These are phyloP conservation scores for Prionailurus viverrinus DNA, from an alignment of 2,113 vertebrate species.

Conservation along the genomic window DNA sequence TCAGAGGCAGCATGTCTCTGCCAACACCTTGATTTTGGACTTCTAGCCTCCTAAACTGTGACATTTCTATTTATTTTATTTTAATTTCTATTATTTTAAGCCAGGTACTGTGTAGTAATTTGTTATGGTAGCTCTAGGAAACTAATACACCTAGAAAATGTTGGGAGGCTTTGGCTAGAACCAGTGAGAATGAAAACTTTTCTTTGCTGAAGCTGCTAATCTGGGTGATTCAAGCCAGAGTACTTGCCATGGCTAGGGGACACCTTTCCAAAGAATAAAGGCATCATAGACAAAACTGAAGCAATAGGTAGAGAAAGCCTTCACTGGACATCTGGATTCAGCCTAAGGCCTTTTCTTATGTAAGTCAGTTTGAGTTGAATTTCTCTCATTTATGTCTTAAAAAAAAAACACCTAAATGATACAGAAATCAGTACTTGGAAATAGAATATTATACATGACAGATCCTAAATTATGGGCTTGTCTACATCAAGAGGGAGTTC, in stretches of 20 bases:
- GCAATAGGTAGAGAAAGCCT: neutral
- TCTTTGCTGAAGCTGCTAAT: neutral
- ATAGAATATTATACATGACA: neutral
- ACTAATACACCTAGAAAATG: neutral
- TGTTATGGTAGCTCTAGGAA: neutral
- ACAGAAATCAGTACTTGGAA: neutral
- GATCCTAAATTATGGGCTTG: neutral
- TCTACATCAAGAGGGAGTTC: neutral
- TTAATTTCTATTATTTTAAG: neutral
- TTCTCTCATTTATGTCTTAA: neutral
- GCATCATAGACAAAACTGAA: neutral
- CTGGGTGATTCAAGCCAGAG: neutral
- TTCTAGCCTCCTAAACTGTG: neutral
- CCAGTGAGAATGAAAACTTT: neutral
- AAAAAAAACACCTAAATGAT: neutral
- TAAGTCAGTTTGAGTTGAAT: neutral
- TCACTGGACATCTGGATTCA: neutral
- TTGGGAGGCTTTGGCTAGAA: neutral
- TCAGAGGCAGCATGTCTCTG: too few species aligned
- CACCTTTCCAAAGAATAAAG: neutral
- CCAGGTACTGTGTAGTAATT: neutral
- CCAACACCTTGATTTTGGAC: neutral
- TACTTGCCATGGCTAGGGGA: neutral
- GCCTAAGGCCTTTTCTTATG: neutral
- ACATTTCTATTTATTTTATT: neutral